Base-by-base conservation (phyloP, 2,888 invertebrate species). In the Drosophila macrothrix region DNA sequence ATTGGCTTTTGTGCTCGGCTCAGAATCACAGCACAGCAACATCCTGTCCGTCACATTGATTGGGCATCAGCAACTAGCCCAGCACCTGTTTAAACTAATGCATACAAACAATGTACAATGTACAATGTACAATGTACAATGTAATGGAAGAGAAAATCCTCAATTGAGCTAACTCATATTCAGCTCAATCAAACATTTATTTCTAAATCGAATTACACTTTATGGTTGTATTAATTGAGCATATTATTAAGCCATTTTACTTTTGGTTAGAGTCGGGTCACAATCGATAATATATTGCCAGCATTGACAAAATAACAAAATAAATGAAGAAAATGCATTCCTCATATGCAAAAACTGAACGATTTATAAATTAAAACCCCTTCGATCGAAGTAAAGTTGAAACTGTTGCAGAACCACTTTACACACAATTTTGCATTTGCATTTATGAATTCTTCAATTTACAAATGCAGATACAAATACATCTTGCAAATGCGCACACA, bases 1-100 rank as follows among this genome's bases (percentile, higher is more conserved):
- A 80, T 80, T 80, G 77, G 59, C 80, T 76, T 68, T 68, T 63
- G 52, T 80, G 54, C 66, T 43, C 56, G 52, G 55, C 52, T 61
- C 29, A 52, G 41, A 71, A 71, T 73, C 73, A 49, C 35, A 55
- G 39, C 12, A 5, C 28, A 41, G 49, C 67, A 56, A 37, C 56
- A 46, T 22, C 1, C 62, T 52, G 53, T 56, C 67, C 33, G 14
- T 33, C 54, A 10, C 39, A 22, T 29, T 66, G 50, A 69, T 58
- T 68, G 58, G 16, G 14, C 52, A 69, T 22, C 37, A 37, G 25
- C 43, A 35, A 25, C 22, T 29, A 29, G 19, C 10, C 9, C 14
- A 14, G 16, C 22, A 28, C 22, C 6, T n/a, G 19, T 19, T 14
- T 1, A 2, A 28, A 22, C 19, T 29, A 39, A n/a, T 25, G 14